Evolutionary conservation across 30 jellyfish, hydroid and myxozoan species (phyloP), one percentile per base, ranked within the genome.

Genomic region (Hydra vulgaris): DNA sequence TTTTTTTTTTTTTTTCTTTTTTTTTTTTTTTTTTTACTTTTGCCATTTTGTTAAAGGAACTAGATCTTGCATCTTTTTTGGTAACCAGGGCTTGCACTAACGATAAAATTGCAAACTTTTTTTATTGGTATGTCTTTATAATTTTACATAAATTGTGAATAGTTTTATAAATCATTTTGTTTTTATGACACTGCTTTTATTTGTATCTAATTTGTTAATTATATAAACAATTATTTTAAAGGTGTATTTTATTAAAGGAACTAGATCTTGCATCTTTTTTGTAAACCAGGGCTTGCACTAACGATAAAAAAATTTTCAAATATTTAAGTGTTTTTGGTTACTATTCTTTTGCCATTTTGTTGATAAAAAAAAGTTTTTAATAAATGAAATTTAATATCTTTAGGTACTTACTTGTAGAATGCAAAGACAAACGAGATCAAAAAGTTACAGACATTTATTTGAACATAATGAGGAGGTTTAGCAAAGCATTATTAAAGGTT

Each of bases 241-340:
- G 0, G 0, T 73, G 20, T 71, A 17, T 19, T 74, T 21, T 79
- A 1, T 69, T 21, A 16, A 25, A 92, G 98, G 96, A 74, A 25
- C 88, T 95, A 20, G 98, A 92, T 77, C 71, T 92, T 67, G 98
- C 98, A 16, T 92, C 98, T 22, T 92, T 92, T 54, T 86, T 92
- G 23, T 96, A 86, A 17, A 82, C 88, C 25, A 84, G 95, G 79
- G 96, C 98, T 5, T 92, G 98, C 82, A 70, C 92, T 5, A 92
- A 92, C 68, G 98, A 92, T 76, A 87, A 92, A 76, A 92, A 21
- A 0, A 17, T 71, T 71, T 71, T 18, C 23, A n/a, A n/a, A 0
- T 71, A n/a, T 71, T 21, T 0, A 17, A 17, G 20, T 71, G 79
- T 71, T 71, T 23, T 15, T 71, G 16, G 85, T 67, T 25, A n/a